These are phyloP conservation scores for Garra rufa DNA, from an alignment of 2,113 vertebrate genomes.

Conservation along the genomic window DNA sequence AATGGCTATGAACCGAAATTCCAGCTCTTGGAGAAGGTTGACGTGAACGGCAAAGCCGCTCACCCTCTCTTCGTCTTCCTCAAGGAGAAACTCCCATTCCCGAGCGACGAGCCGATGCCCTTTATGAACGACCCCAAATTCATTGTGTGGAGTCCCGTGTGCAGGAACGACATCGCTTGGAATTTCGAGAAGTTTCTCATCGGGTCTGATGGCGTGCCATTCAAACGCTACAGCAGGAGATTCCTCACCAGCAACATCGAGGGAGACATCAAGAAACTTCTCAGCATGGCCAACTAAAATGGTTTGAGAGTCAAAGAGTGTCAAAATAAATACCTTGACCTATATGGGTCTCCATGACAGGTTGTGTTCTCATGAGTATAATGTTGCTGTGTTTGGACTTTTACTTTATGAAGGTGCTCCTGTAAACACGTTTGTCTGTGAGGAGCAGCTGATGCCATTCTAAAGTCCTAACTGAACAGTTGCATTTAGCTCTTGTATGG, in stretches of 20 bases:
- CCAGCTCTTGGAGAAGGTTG: slow-evolving; percentile 82
- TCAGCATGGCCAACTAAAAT: slow-evolving; percentile 55
- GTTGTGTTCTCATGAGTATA: slow-evolving; percentile 65
- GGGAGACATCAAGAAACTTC: slow-evolving; percentile 80
- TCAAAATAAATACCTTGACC: not conserved
- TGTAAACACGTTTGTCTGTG: slow-evolving; percentile 62
- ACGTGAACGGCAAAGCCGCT: slow-evolving; percentile 82
- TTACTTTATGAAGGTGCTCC: slow-evolving; percentile 77
- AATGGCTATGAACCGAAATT: slow-evolving; percentile 84
- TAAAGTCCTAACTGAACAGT: slow-evolving; percentile 64
- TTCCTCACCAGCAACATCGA: slow-evolving; percentile 82
- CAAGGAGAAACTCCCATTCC: slow-evolving; percentile 76
- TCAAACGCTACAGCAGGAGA: slow-evolving; percentile 82
- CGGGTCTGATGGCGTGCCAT: slow-evolving; percentile 76
- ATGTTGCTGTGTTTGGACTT: slow-evolving; percentile 66
- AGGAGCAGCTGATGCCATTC: slow-evolving; percentile 71
- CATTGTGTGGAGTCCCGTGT: slow-evolving; percentile 84
- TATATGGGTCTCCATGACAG: not conserved
- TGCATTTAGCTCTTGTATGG: slow-evolving; percentile 59
- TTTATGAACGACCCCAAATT: slow-evolving; percentile 80
- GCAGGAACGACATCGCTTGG: slow-evolving; percentile 82
- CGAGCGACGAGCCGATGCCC: slow-evolving; percentile 75
- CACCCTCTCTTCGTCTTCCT: slow-evolving; percentile 82
- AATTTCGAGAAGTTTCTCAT: slow-evolving; percentile 89
- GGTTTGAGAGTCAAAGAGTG: not conserved